Conservation (phyloP, 2,797 vertebrate genomes). For the Acipenser ruthenus region DNA sequence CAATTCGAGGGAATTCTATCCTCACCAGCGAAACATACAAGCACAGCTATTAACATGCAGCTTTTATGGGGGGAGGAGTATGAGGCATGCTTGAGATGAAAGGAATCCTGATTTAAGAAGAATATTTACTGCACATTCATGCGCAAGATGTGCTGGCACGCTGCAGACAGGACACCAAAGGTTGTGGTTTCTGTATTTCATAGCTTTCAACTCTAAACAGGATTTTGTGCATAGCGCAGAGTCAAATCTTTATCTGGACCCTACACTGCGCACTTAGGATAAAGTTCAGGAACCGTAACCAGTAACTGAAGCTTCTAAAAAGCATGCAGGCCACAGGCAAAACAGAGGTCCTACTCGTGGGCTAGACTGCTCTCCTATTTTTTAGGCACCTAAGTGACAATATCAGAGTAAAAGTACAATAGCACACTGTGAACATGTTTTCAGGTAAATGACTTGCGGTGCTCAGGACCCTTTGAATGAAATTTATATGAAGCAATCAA, state of each 20-base stretch:
- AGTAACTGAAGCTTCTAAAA: background rate
- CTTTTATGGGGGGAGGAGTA: no score
- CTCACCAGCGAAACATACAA: no score
- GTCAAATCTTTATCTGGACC: background rate
- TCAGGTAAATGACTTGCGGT: background rate
- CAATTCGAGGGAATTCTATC: no score
- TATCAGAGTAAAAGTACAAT: background rate
- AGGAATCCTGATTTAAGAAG: constrained; percentile 4
- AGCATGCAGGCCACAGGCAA: background rate
- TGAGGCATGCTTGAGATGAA: no score
- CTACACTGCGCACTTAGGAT: background rate
- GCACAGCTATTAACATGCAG: no score
- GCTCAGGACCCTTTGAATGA: background rate
- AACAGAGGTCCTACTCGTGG: background rate
- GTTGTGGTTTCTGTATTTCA: background rate
- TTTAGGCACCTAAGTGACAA: no score
- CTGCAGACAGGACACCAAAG: background rate
- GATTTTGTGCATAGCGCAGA: background rate
- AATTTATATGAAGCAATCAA: background rate
- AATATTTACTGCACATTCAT: constrained; percentile 4
- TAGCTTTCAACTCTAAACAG: background rate
- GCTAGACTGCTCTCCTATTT: no score
- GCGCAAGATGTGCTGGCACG: background rate
- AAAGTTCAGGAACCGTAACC: background rate
- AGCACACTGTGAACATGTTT: background rate